Evolutionary conservation across 1,140 invertebrate species (phyloP).

Genomic region (Drosophila seguyi): DNA sequence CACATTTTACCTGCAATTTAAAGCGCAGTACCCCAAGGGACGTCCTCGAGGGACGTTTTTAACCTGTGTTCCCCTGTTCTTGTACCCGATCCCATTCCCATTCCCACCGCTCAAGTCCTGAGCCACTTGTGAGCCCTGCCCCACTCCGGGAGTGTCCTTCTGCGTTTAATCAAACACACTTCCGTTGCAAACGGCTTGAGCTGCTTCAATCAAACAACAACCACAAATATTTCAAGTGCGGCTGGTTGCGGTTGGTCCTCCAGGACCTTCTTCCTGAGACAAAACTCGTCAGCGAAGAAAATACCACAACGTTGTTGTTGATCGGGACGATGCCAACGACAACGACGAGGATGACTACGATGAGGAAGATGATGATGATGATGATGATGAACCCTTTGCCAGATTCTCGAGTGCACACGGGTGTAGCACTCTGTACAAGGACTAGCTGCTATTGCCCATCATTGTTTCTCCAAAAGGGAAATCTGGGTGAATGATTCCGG

Average conservation of each 20-base stretch:
- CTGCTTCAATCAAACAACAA: constrained; percentile 82
- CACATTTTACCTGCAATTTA: constrained; percentile 64
- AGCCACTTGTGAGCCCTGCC: constrained; percentile 17
- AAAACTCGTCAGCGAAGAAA: constrained; percentile 78
- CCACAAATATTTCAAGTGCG: constrained; percentile 80
- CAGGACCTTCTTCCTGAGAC: constrained; percentile 49
- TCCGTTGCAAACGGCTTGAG: constrained; percentile 81
- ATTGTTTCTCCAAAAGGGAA: constrained; percentile 45
- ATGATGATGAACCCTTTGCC: constrained; percentile 75
- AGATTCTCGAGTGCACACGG: constrained; percentile 65
- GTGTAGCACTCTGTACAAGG: constrained; percentile 57
- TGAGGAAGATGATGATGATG: constrained; percentile 33
- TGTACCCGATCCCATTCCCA: background rate
- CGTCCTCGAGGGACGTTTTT: constrained; percentile 13
- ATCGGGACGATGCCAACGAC: constrained; percentile 30
- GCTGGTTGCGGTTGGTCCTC: constrained; percentile 51
- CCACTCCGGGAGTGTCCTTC: constrained; percentile 61
- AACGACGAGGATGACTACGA: no score
- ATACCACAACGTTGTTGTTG: constrained; percentile 69
- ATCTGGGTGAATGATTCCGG: constrained; percentile 68
- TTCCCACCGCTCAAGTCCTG: constrained; percentile 23
- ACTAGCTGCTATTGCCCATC: constrained; percentile 48
- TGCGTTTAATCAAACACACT: constrained; percentile 82
- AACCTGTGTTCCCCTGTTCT: constrained; percentile 36
- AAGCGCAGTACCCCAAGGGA: constrained; percentile 32